These are phyloP conservation scores for Acrobasis suavella DNA, from an alignment of 2,888 invertebrate genomes.

Conservation along the genomic window DNA sequence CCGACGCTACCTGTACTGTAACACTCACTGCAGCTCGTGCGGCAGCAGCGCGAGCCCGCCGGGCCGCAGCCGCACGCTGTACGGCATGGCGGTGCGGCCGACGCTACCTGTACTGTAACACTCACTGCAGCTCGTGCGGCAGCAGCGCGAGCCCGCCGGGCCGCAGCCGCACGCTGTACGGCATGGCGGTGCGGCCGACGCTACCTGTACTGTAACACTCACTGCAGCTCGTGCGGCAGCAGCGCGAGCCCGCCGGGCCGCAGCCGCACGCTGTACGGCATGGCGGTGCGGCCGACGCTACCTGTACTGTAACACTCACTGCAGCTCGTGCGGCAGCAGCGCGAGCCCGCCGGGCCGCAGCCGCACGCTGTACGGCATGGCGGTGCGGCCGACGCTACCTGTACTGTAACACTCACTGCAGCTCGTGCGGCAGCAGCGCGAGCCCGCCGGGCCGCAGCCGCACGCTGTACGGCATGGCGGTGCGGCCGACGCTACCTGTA, in stretches of 20 bases:
- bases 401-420: slow-evolving; percentile 17
- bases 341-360: slow-evolving; percentile 57
- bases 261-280: slow-evolving; percentile 66
- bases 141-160: slow-evolving; percentile 51
- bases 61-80: slow-evolving; percentile 61
- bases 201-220: background rate
- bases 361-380: slow-evolving; percentile 63
- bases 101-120: background rate
- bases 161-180: slow-evolving; percentile 63
- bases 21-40: slow-evolving; percentile 15
- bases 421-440: slow-evolving; percentile 36
- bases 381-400: too few relatives aligned
- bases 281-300: slow-evolving; percentile 36
- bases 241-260: slow-evolving; percentile 54
- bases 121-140: slow-evolving; percentile 33
- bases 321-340: slow-evolving; percentile 36
- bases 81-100: slow-evolving; percentile 52
- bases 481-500: too few relatives aligned
- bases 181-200: slow-evolving; percentile 45
- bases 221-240: slow-evolving; percentile 33
- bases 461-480: slow-evolving; percentile 63
- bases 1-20: too few relatives aligned
- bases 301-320: background rate
- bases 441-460: slow-evolving; percentile 60
- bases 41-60: slow-evolving; percentile 51